Evolutionary conservation across 2,888 invertebrate genomes (phyloP).

Genomic region (Hydropsyche betteni): DNA sequence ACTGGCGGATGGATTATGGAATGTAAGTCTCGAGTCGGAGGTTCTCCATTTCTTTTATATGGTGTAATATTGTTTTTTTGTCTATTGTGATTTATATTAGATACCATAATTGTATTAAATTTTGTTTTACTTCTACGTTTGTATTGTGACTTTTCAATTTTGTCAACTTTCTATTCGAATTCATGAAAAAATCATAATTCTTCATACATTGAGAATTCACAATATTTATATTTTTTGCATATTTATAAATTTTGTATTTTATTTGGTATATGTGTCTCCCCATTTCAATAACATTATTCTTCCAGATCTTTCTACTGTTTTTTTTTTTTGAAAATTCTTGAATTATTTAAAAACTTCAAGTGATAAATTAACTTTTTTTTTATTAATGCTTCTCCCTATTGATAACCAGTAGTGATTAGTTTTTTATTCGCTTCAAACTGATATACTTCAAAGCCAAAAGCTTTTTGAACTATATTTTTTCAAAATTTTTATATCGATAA

Average conservation of each 20-base stretch:
- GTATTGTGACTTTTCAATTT: conserved; percentile 7
- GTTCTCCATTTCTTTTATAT: conserved; percentile 7
- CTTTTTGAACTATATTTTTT: too few species aligned
- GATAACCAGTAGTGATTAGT: conserved; percentile 19
- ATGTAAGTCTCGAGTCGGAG: conserved; percentile 45
- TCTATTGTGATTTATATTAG: conserved; percentile 18
- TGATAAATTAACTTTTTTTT: too few species aligned
- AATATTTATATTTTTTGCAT: conserved; percentile 1
- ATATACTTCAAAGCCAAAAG: too few species aligned
- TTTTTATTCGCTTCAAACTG: neutral
- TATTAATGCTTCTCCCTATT: too few species aligned
- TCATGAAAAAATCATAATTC: too few species aligned
- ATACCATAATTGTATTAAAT: conserved; percentile 12
- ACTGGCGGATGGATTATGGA: conserved; percentile 47
- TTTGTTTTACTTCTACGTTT: neutral
- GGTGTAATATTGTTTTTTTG: conserved; percentile 23
- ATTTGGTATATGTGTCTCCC: neutral
- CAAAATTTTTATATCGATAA: too few species aligned
- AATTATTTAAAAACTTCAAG: too few species aligned
- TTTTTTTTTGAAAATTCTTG: too few species aligned
- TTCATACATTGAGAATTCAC: too few species aligned
- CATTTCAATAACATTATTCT: too few species aligned
- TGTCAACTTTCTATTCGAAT: neutral
- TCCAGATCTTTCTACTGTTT: too few species aligned
- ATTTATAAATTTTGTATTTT: conserved; percentile 40